A percentile compares a stretch with the other conserved stretches of the same genome.
phyloP scores from a whole-genome alignment of 2,797 vertebrate genomes.

The Cynopterus sphinx region DNA sequence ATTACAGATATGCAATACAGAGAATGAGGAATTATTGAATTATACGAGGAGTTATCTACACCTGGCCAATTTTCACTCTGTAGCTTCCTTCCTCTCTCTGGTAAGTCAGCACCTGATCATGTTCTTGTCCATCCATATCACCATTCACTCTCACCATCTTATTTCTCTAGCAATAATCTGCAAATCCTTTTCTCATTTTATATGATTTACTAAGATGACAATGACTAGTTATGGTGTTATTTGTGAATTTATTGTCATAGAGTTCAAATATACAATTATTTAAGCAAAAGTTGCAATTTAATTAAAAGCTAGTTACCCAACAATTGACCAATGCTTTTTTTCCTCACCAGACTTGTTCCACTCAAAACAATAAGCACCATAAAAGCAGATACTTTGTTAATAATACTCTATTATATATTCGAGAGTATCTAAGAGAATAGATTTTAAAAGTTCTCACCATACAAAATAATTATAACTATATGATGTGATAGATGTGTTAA shows the following conservation, averaged over 20 bases:
- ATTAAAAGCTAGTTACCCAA: accelerated
- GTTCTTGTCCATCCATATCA: neutral
- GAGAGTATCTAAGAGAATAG: neutral
- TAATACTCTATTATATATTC: neutral
- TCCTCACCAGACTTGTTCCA: neutral
- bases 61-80: neutral
- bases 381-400: neutral
- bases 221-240: neutral
- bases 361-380: neutral
- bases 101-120: neutral
- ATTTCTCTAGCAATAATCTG: neutral
- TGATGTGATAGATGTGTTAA: neutral
- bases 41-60: neutral
- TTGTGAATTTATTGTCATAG: neutral
- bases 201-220: neutral
- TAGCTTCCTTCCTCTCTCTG: neutral
- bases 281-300: neutral
- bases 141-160: accelerated
- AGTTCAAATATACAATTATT: neutral
- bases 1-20: neutral
- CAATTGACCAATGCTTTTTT: neutral
- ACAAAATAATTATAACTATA: neutral
- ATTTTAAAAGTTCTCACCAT: neutral
- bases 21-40: neutral
- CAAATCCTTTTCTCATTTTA: neutral